A percentile compares a stretch with the other conserved stretches of the same genome.
phyloP scores from a whole-genome alignment of 2,113 vertebrate species.

The Mustela nigripes region DNA sequence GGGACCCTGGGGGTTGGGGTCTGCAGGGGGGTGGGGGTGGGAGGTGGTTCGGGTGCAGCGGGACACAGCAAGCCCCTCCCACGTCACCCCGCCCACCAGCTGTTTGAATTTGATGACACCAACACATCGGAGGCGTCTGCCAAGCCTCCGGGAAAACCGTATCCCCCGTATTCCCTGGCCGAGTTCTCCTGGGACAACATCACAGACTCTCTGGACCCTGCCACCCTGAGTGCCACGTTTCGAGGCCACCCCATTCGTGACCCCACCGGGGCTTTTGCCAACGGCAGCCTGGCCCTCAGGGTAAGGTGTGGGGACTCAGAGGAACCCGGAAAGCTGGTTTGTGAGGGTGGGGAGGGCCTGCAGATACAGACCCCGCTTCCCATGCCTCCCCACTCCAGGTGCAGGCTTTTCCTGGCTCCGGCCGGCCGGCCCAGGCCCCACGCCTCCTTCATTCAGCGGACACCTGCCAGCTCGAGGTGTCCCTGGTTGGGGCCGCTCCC shows the following conservation, averaged over 20 bases:
- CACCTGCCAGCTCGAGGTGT: conserved; percentile 92
- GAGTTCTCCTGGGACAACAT: conserved; percentile 90
- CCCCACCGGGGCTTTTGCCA: conserved; percentile 64
- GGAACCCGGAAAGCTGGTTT: background rate
- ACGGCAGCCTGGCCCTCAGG: conserved; percentile 87
- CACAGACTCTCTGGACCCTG: conserved; percentile 81
- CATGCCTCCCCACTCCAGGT: conserved; percentile 84
- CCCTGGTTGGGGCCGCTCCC: conserved; percentile 84
- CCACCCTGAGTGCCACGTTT: conserved; percentile 84
- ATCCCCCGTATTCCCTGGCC: conserved; percentile 89
- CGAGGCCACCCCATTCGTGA: conserved; percentile 67
- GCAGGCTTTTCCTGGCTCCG: conserved; percentile 86
- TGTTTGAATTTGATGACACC: conserved; percentile 91
- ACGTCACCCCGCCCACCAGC: conserved; percentile 80
- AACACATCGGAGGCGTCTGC: conserved; percentile 39
- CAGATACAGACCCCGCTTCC: background rate
- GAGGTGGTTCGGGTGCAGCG: background rate
- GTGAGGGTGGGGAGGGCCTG: background rate
- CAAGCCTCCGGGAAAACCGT: conserved; percentile 72
- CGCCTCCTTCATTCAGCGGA: conserved; percentile 92
- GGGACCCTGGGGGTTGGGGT: background rate
- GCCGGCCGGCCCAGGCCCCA: conserved; percentile 88
- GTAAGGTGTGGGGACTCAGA: conserved; percentile 71
- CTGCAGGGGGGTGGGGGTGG: too few relatives aligned
- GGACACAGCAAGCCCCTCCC: background rate